Conservation (phyloP, 2,888 invertebrate species). For the Steinernema carpocapsae region DNA sequence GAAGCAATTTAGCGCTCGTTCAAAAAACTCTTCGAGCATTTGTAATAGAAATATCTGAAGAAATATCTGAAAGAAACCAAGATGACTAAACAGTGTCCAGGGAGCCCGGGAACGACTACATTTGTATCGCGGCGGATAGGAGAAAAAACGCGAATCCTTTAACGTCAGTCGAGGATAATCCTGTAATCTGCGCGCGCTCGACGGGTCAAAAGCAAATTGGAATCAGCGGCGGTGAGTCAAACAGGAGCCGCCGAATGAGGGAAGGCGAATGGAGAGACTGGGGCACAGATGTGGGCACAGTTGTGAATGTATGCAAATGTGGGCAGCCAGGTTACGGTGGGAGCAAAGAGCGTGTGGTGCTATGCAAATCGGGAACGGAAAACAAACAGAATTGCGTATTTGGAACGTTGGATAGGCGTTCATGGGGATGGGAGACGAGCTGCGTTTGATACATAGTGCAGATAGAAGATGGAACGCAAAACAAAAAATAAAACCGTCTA, state of each 20-base stretch:
- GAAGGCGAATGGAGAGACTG: not conserved
- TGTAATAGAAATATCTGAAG: not conserved
- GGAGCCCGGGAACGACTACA: not conserved
- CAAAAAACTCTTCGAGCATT: constrained; percentile 17
- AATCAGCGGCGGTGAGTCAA: not conserved
- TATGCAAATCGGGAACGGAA: not conserved
- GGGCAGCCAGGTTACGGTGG: not conserved
- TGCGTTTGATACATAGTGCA: not conserved
- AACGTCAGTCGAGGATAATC: constrained; percentile 1
- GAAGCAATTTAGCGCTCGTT: constrained; percentile 23
- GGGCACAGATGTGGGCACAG: not conserved
- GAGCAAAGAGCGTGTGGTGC: not conserved
- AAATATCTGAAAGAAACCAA: no score
- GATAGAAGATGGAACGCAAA: not conserved
- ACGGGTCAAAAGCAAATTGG: constrained; percentile 29
- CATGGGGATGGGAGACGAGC: no score
- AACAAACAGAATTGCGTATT: constrained; percentile 8
- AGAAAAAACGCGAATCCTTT: constrained; percentile 1
- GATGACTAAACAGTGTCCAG: no score
- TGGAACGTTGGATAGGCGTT: no score
- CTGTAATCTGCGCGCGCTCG: constrained; percentile 17
- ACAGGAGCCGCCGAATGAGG: not conserved
- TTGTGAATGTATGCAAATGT: not conserved
- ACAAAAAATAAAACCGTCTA: no score
- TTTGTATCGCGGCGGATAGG: not conserved